phyloP scores from a whole-genome alignment of 2,797 vertebrate genomes.

The Staurois parvus region DNA sequence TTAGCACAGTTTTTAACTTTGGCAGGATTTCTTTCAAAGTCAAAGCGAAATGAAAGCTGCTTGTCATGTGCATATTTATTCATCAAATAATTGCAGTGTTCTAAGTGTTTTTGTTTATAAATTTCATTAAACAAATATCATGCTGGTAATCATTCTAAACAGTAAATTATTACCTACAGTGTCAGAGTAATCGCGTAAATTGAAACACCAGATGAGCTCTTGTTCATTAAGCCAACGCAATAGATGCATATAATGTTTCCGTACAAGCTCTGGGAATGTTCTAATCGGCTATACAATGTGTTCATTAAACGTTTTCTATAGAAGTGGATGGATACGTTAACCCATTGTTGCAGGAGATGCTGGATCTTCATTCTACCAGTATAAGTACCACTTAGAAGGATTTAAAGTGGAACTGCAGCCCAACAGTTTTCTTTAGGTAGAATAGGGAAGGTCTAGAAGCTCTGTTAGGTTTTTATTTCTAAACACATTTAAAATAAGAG shows the following conservation, averaged over 20 bases:
- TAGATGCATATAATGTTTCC: slow-evolving; percentile 27
- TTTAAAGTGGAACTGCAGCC: too few species aligned
- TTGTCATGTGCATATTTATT: slow-evolving; percentile 4
- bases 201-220: slow-evolving; percentile 54
- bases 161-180: slow-evolving; percentile 56
- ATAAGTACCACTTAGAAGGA: not conserved
- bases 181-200: slow-evolving; percentile 51
- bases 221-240: slow-evolving; percentile 49
- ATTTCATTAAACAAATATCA: slow-evolving; percentile 56
- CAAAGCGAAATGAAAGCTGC: not conserved
- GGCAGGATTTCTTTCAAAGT: not conserved
- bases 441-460: not conserved
- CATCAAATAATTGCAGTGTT: slow-evolving; percentile 37
- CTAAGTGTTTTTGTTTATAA: slow-evolving; percentile 34
- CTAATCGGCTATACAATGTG: slow-evolving; percentile 19
- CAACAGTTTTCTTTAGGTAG: not conserved
- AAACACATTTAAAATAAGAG: too few species aligned
- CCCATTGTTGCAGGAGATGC: not conserved
- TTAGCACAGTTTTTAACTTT: not conserved
- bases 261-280: slow-evolving; percentile 32
- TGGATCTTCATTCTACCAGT: not conserved
- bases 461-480: not conserved
- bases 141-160: slow-evolving; percentile 51
- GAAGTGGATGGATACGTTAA: not conserved
- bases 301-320: slow-evolving; percentile 33